Percentiles rank a stretch among this genome's conserved stretches.
Conservation (phyloP, 2,797 vertebrate species). For the Anguilla pacifica region DNA sequence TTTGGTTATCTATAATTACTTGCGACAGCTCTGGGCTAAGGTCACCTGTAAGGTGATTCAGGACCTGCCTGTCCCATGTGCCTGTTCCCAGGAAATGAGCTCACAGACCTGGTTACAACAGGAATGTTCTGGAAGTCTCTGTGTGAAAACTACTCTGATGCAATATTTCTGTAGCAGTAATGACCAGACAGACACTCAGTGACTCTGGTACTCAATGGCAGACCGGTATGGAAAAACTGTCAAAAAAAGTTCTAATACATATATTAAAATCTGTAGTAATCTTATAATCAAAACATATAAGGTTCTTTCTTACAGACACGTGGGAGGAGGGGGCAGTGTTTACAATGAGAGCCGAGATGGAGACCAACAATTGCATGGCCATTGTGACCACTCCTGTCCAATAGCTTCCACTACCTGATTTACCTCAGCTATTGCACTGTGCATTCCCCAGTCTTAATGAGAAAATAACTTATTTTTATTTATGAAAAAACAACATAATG, state of each 20-base stretch:
- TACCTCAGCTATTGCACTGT: constrained; percentile 20
- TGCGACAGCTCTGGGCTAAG: background rate
- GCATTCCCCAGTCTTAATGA: constrained; percentile 23
- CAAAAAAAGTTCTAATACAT: background rate
- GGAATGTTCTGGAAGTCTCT: background rate
- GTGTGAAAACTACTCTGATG: background rate
- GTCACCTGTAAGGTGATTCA: background rate
- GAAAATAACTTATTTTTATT: constrained; percentile 28
- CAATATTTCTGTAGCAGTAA: background rate
- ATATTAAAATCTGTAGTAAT: constrained; percentile 14
- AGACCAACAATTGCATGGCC: background rate
- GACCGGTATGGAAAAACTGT: background rate
- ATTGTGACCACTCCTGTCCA: background rate
- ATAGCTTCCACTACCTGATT: constrained; percentile 16
- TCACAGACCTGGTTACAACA: background rate
- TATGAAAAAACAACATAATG: constrained; percentile 33
- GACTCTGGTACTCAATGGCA: background rate
- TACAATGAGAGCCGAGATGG: constrained; percentile 13
- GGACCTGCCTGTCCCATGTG: background rate
- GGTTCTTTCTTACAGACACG: background rate
- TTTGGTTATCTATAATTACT: background rate
- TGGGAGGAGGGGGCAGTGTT: background rate
- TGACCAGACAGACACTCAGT: background rate
- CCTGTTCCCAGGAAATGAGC: background rate
- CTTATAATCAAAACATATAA: constrained; percentile 3